Conservation (phyloP, 2,888 invertebrate genomes). For the Spicauda simplicius region DNA sequence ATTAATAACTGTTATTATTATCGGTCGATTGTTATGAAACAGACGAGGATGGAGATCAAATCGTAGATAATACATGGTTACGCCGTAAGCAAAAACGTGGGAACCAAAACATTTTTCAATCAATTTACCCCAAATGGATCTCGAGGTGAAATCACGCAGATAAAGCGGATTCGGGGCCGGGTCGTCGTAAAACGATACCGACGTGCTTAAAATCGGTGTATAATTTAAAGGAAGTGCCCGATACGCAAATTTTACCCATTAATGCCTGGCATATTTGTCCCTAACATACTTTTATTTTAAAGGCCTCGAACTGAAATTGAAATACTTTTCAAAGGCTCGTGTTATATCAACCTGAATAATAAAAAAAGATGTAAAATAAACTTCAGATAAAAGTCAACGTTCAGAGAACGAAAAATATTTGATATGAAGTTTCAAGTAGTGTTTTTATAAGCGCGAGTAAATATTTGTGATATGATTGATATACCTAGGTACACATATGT, state of each 20-base stretch:
- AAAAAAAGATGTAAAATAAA: no score
- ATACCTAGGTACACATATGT: no score
- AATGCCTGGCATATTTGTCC: constrained; percentile 38
- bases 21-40: background rate
- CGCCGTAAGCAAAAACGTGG: constrained; percentile 46
- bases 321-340: background rate
- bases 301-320: background rate
- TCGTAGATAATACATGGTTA: constrained; percentile 25
- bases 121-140: constrained; percentile 64
- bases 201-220: constrained; percentile 72
- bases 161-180: constrained; percentile 57
- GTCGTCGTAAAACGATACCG: constrained; percentile 52
- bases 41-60: constrained; percentile 22
- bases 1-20: constrained; percentile 6
- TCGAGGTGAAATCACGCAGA: constrained; percentile 62
- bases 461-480: no score
- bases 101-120: constrained; percentile 67
- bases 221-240: constrained; percentile 65
- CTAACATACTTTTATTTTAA: constrained; percentile 24
- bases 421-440: no score
- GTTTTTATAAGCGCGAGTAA: no score
- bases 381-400: no score
- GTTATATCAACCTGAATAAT: background rate
- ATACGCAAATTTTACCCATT: constrained; percentile 48
- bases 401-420: no score